phyloP scores from a whole-genome alignment of 2,113 vertebrate species.

The Otis tarda region DNA sequence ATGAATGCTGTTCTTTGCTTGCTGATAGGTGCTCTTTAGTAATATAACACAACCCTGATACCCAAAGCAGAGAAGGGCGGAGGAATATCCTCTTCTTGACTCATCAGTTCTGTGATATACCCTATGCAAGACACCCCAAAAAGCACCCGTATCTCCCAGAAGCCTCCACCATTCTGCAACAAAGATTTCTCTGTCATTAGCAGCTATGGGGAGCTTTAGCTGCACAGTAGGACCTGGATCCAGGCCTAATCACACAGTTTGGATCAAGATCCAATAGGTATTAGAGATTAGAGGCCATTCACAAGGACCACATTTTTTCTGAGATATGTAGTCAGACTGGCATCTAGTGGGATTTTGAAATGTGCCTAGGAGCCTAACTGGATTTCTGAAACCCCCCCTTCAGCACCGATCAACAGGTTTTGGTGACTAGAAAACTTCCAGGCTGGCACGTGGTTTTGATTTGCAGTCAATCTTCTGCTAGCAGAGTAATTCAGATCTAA shows the following conservation, averaged over 20 bases:
- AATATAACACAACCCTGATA: not conserved
- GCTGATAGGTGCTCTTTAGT: not conserved
- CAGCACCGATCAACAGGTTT: not conserved
- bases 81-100: not conserved
- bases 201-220: not conserved
- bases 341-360: conserved; percentile 59
- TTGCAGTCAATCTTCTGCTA: conserved; percentile 19
- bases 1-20: not conserved
- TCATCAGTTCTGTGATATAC: not conserved
- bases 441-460: conserved; percentile 48
- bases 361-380: not conserved
- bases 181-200: not conserved
- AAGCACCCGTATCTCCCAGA: not conserved
- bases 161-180: not conserved
- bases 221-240: conserved; percentile 14
- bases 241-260: not conserved
- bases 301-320: conserved; percentile 2
- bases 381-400: conserved; percentile 12
- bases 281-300: conserved; percentile 22
- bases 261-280: conserved; percentile 42
- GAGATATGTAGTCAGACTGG: conserved; percentile 48
- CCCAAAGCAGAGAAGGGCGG: not conserved
- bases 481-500: conserved; percentile 11
- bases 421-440: conserved; percentile 38
- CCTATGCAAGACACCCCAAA: not conserved